Base-by-base conservation (phyloP, 2,797 vertebrate genomes). In the Lutjanus argentimaculatus region DNA sequence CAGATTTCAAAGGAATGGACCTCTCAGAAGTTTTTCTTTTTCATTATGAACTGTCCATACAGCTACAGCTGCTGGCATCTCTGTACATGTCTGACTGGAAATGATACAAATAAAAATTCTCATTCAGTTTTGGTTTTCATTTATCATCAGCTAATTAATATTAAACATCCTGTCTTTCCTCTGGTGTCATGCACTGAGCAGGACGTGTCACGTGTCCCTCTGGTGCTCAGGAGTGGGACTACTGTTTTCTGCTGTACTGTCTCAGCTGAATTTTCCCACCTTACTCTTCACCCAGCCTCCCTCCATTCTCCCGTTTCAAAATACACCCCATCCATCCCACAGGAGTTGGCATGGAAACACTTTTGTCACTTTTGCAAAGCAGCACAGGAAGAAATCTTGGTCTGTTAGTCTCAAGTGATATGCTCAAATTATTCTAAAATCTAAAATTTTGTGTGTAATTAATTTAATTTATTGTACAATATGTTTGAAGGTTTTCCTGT, bases 1-100 rank as follows among this genome's bases (percentile, higher is more conserved):
- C 77, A 30, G 36, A 56, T 79, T 81, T 83, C 75, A 84, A 82
- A 85, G 70, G 53, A 49, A 61, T n/a, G 10, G 8, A 46, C 2
- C 48, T 11, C 25, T 61, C 42, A 56, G 43, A 68, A 8, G 21
- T n/a, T 17, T 51, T 67, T 49, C 2, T 42, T 36, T 51, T 17
- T 51, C 15, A 14, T 25, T 30, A 8, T 51, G 7, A 17, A 51
- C 8, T 19, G 30, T 36, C 30, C 30, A 36, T 36, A 36, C 30
- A 13, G 48, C 19, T 51, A 12, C 70, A 52, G 8, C 19, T 58
- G 19, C 53, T 46, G 17, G 13, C 4, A 25, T 52, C 9, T 22
- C 22, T 59, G 21, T 46, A 30, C 43, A 19, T 16, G 25, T 52
- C 13, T 42, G 8, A 21, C 25, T 59, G 19, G 12, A 49, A 59